phyloP scores from a whole-genome alignment of 2,113 vertebrate species.

The Eptesicus fuscus region DNA sequence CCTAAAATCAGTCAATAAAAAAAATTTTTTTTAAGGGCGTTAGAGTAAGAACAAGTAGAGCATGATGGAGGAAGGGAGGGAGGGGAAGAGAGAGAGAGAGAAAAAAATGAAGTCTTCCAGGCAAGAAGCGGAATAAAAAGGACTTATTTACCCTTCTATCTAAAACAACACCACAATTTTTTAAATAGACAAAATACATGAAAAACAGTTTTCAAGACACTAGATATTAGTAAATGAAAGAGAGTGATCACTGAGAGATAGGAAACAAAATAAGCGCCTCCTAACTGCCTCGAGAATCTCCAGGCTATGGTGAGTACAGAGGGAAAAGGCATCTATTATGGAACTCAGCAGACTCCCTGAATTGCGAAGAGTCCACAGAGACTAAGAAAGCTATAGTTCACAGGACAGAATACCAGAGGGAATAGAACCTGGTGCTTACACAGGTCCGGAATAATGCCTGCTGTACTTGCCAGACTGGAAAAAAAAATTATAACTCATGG shows the following conservation, averaged over 20 bases:
- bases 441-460: background rate
- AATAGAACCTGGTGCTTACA: background rate
- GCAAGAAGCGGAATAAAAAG: background rate
- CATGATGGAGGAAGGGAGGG: background rate
- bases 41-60: background rate
- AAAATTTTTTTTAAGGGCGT: background rate
- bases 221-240: background rate
- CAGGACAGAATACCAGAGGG: background rate
- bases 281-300: background rate
- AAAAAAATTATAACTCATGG: background rate
- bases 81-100: background rate
- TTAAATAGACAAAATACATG: background rate
- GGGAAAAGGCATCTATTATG: background rate
- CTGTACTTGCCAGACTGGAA: background rate
- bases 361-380: background rate
- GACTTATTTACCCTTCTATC: background rate
- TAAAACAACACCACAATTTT: background rate
- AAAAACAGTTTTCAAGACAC: background rate
- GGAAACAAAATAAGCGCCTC: background rate
- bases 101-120: background rate
- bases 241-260: background rate
- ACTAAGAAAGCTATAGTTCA: background rate
- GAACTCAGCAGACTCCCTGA: background rate
- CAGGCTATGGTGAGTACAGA: background rate
- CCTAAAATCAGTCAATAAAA: background rate